These are phyloP conservation scores for Nasonia vitripennis DNA, from an alignment of 1,140 invertebrate genomes.

Conservation along the genomic window DNA sequence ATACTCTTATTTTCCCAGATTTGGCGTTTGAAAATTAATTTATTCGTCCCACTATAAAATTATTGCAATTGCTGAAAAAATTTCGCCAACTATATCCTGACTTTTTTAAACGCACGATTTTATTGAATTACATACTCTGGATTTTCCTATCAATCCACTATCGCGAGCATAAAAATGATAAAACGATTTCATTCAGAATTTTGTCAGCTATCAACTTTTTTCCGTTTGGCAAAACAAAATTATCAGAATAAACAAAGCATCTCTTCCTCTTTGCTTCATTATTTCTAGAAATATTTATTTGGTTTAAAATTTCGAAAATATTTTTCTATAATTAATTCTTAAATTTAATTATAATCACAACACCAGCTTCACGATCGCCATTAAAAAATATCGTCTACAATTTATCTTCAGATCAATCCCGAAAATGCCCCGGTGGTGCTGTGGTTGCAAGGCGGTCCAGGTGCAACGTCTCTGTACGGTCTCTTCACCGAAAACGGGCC, in stretches of 20 bases:
- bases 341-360: too few species aligned
- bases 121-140: neutral
- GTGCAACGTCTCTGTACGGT: constrained; percentile 86
- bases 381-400: neutral
- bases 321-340: too few species aligned
- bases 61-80: neutral
- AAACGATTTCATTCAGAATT: neutral
- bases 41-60: neutral
- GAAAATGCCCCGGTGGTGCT: constrained; percentile 83
- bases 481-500: constrained; percentile 90
- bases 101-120: too few species aligned
- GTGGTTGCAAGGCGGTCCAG: constrained; percentile 92
- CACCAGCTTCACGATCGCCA: too few species aligned
- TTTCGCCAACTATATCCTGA: too few species aligned
- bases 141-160: neutral
- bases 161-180: neutral
- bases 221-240: too few species aligned
- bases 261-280: too few species aligned
- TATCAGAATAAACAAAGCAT: too few species aligned
- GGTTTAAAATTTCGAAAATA: too few species aligned
- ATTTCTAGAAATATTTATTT: too few species aligned
- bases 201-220: too few species aligned
- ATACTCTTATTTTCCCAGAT: neutral
- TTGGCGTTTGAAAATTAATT: neutral
- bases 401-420: constrained; percentile 61